Evolutionary conservation across 2,797 vertebrate genomes (phyloP), one percentile per base, ranked within the genome.

Genomic region (Hydrolagus colliei): DNA sequence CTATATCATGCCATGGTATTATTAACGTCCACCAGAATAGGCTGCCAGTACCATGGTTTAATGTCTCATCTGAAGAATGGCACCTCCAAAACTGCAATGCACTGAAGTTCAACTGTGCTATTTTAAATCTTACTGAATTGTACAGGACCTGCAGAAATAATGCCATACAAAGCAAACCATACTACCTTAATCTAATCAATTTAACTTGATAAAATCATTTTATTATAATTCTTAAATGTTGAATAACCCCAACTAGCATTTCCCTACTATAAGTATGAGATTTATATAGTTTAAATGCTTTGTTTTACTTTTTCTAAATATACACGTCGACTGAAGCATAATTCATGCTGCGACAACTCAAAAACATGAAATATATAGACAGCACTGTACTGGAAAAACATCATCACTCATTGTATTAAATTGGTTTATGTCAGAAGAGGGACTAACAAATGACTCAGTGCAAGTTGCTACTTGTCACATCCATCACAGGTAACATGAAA

Each of bases 401-500:
- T 22, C n/a, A 80, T 67, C 2, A 67, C 62, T 80, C 78, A 67
- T 67, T 13, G 52, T 62, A 59, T 77, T 22, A 79, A 65, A 79
- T 63, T 18, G 62, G 22, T 27, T 80, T 35, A 27, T 41, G n/a
- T 80, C 78, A 80, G 78, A 63, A 22, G 16, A 18, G 65, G 62
- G 27, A 63, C 78, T 32, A 80, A 80, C 78, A 80, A 80, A 80
- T 80, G 16, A 27, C 7, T 68, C 0, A 14, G 0, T 32, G 62
- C 22, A 9, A 61, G 32, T 0, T n/a, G 35, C 67, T 82, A 82
- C 59, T 65, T 82, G 78, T 67, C 27, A 82, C 63, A 67, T 82
- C 67, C 27, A 76, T 52, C 74, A 82, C 27, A 67, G 22, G 14
- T 68, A 67, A 67, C 62, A 79, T 79, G 77, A 79, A 59, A 82